A percentile compares a stretch with the other conserved stretches of the same genome.
These are phyloP conservation scores for Dromaius novaehollandiae DNA, from an alignment of 2,113 vertebrate species.

Conservation along the genomic window DNA sequence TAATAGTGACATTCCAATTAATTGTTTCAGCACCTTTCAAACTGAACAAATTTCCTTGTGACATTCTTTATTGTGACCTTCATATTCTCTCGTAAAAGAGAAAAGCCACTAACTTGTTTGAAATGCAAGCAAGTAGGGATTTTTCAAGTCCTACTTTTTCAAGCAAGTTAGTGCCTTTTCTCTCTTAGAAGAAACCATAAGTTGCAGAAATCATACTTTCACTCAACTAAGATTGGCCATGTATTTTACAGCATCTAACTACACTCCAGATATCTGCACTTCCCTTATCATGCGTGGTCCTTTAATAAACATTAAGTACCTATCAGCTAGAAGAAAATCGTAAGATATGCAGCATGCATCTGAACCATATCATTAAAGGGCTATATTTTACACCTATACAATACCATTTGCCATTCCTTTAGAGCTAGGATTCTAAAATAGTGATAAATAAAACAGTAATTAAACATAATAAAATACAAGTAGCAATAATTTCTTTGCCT, in stretches of 20 bases:
- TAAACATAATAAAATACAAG: neutral
- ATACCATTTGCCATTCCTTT: neutral
- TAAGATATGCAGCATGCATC: neutral
- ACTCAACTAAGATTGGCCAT: neutral
- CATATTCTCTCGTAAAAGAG: conserved; percentile 3
- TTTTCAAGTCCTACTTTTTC: neutral
- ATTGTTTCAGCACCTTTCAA: conserved; percentile 60
- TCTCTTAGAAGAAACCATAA: neutral
- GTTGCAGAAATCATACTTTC: neutral
- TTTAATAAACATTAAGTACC: neutral
- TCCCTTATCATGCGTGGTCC: neutral
- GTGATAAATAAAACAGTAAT: neutral
- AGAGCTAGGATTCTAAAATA: neutral
- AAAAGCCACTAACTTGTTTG: neutral
- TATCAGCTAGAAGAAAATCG: neutral
- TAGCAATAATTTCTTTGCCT: neutral
- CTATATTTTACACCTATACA: neutral
- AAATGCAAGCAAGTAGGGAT: neutral
- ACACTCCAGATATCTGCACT: neutral
- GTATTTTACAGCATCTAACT: neutral
- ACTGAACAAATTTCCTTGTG: conserved; percentile 48
- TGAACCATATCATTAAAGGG: neutral
- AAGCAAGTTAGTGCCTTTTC: neutral
- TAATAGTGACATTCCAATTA: conserved; percentile 61
- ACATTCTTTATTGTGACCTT: conserved; percentile 22